phyloP scores from a whole-genome alignment of 2,113 vertebrate genomes.

The Colinus virginianus region DNA sequence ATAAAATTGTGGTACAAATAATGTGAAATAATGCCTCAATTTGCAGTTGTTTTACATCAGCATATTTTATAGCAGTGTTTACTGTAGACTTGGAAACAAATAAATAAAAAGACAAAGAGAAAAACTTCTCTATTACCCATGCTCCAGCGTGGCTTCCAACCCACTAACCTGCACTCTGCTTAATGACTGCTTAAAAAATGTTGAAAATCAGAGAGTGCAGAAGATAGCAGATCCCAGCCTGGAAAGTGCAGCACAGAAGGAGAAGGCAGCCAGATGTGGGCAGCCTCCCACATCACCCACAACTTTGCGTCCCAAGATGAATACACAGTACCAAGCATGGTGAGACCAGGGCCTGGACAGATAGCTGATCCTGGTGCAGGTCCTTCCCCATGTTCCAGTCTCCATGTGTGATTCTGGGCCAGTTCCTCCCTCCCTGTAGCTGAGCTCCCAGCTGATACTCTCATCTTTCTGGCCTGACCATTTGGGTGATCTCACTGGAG shows the following conservation, averaged over 20 bases:
- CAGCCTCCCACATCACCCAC: too few relatives aligned
- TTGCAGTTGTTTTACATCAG: constrained; percentile 67
- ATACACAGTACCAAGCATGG: too few relatives aligned
- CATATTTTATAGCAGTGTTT: constrained; percentile 64
- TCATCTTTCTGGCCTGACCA: background rate
- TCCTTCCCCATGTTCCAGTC: background rate
- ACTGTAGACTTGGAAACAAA: constrained; percentile 11
- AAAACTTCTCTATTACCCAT: background rate
- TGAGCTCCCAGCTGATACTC: background rate
- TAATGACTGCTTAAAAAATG: background rate
- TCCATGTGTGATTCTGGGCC: background rate
- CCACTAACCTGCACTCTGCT: background rate
- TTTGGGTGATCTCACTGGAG: background rate
- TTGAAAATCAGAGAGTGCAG: background rate
- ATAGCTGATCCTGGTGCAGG: background rate
- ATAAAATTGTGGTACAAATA: constrained; percentile 73
- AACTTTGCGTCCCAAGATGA: background rate
- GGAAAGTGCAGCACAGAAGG: background rate
- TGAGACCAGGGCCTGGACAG: background rate
- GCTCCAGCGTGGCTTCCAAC: background rate
- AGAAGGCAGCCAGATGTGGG: fast-evolving
- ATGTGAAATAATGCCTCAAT: constrained; percentile 69
- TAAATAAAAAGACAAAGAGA: constrained; percentile 44
- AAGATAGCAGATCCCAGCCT: background rate
- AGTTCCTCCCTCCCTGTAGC: background rate